phyloP scores from a whole-genome alignment of 2,797 vertebrate genomes.

The Esox lucius region DNA sequence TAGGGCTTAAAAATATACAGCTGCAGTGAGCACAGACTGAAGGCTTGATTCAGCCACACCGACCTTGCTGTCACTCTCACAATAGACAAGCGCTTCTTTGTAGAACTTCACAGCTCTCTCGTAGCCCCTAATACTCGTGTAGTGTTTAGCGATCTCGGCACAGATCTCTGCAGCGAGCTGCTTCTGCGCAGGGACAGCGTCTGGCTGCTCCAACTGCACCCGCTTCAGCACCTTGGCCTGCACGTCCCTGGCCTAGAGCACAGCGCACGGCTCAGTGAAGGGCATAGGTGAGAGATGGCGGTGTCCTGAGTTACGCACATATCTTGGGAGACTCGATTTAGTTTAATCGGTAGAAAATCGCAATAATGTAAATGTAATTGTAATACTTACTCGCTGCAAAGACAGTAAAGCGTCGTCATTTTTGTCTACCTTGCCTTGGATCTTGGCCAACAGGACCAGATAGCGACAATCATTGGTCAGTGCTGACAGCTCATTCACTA shows the following conservation, averaged over 20 bases:
- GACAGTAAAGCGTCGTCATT: constrained; percentile 82
- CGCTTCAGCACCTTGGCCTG: constrained; percentile 93
- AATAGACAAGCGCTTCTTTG: constrained; percentile 98
- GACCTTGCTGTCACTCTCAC: constrained; percentile 96
- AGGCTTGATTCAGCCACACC: constrained; percentile 72
- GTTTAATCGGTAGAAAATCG: neutral
- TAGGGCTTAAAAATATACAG: constrained; percentile 60
- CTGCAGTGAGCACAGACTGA: constrained; percentile 72
- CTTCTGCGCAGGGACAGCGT: constrained; percentile 87
- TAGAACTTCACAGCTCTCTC: constrained; percentile 97
- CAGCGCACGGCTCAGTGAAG: neutral
- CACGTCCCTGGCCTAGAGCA: constrained; percentile 85
- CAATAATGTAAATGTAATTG: neutral
- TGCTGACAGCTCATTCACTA: constrained; percentile 84
- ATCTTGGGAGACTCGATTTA: neutral
- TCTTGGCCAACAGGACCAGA: constrained; percentile 88
- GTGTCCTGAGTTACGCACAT: neutral
- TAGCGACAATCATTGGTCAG: constrained; percentile 89
- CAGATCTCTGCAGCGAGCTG: constrained; percentile 94
- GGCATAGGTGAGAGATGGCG: neutral
- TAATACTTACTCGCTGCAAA: constrained; percentile 81
- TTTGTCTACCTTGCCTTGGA: constrained; percentile 88
- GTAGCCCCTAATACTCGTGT: constrained; percentile 88
- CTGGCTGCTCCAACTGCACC: constrained; percentile 90
- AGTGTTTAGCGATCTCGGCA: constrained; percentile 93